Percentiles rank a stretch among this genome's conserved stretches.
These are phyloP conservation scores for Urophycis tenuis DNA, from an alignment of 2,797 vertebrate species.

Conservation along the genomic window DNA sequence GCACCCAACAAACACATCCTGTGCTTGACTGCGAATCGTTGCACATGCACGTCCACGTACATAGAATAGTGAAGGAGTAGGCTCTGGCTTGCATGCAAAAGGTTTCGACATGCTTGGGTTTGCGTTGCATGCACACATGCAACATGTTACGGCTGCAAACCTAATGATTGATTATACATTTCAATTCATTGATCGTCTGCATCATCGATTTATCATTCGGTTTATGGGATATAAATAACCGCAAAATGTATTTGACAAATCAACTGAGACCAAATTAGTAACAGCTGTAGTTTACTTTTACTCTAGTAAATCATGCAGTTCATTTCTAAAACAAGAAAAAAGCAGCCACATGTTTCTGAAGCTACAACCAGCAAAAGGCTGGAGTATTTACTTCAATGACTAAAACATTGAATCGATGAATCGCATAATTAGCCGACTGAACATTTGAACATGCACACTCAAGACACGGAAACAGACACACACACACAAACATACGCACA, in stretches of 20 bases:
- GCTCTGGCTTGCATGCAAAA: background rate
- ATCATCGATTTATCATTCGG: background rate
- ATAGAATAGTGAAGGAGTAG: background rate
- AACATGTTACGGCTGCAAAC: background rate
- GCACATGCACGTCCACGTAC: background rate
- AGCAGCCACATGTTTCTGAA: background rate
- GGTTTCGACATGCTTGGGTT: background rate
- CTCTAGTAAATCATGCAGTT: background rate
- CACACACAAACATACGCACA: background rate
- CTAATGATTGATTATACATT: background rate
- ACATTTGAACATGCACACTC: constrained; percentile 5
- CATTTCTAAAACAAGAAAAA: background rate
- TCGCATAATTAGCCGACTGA: background rate
- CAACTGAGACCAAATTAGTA: background rate
- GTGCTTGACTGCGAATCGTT: constrained; percentile 23
- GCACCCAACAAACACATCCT: constrained; percentile 38
- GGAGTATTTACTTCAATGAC: background rate
- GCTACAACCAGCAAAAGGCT: background rate
- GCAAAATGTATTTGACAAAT: background rate
- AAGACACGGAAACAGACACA: constrained; percentile 14
- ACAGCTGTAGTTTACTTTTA: background rate
- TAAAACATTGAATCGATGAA: background rate
- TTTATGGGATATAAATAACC: background rate
- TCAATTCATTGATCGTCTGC: background rate
- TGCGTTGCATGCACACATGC: background rate